Conservation (phyloP, 2,797 vertebrate genomes). For the Tinamus major region DNA sequence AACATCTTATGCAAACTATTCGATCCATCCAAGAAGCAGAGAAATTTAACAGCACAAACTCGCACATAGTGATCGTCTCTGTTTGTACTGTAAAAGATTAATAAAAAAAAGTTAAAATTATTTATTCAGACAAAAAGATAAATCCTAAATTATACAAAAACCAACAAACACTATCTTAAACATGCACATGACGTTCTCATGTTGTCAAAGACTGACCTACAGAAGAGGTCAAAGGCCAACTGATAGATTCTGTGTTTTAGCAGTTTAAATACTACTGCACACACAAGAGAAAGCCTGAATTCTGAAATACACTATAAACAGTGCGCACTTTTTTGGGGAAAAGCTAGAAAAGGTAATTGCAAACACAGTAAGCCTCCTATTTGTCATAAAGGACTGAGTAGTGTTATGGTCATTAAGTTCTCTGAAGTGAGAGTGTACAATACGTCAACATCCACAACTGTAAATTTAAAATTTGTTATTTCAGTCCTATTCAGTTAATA, state of each 20-base stretch:
- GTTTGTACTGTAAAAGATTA: slow-evolving; percentile 82
- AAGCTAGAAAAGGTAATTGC: not conserved
- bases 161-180: not conserved
- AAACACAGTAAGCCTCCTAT: not conserved
- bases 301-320: not conserved
- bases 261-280: not conserved
- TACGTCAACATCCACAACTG: not conserved
- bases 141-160: not conserved
- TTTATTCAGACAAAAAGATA: not conserved
- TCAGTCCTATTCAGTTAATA: not conserved
- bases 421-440: not conserved
- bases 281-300: not conserved
- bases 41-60: slow-evolving; percentile 88
- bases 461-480: not conserved
- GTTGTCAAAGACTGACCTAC: not conserved
- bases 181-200: not conserved
- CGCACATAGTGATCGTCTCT: slow-evolving; percentile 91
- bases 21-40: slow-evolving; percentile 85
- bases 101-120: not conserved
- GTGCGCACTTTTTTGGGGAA: too few relatives aligned
- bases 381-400: not conserved
- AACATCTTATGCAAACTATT: slow-evolving; percentile 81
- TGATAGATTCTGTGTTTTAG: not conserved
- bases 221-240: not conserved
- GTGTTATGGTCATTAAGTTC: not conserved